These are phyloP conservation scores for Agrochola lychnidis DNA, from an alignment of 2,888 invertebrate species.

Conservation along the genomic window DNA sequence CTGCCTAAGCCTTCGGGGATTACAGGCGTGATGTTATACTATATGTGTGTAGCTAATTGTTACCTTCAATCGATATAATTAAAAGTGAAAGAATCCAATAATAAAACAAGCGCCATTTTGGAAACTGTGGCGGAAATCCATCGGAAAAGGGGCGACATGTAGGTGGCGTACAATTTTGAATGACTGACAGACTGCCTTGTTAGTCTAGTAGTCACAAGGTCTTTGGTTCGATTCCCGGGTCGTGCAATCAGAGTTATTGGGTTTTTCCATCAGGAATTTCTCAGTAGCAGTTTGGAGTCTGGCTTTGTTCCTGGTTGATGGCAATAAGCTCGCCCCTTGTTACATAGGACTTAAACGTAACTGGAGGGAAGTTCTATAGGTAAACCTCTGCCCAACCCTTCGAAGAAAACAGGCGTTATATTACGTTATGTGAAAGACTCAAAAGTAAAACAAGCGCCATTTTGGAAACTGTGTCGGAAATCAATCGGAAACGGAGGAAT, in stretches of 20 bases:
- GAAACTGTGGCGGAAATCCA: slow-evolving; percentile 71
- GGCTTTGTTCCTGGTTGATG: too few species aligned
- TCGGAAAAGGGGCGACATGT: slow-evolving; percentile 67
- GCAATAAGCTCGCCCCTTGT: too few species aligned
- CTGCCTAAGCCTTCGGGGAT: too few species aligned
- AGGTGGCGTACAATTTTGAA: slow-evolving; percentile 9
- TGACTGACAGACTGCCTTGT: not conserved
- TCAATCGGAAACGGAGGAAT: slow-evolving; percentile 69
- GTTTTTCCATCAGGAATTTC: not conserved
- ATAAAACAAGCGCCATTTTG: slow-evolving; percentile 23
- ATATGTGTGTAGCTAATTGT: too few species aligned
- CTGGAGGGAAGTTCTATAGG: not conserved
- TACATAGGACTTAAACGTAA: too few species aligned
- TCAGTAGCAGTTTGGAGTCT: too few species aligned
- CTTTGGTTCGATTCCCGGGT: not conserved
- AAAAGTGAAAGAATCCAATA: not conserved
- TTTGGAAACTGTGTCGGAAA: slow-evolving; percentile 69
- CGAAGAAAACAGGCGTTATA: not conserved
- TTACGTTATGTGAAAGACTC: not conserved
- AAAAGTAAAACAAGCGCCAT: slow-evolving; percentile 12
- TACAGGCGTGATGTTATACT: too few species aligned
- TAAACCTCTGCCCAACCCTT: not conserved
- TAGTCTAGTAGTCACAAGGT: not conserved
- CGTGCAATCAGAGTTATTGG: not conserved
- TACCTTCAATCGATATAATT: too few species aligned